phyloP scores from a whole-genome alignment of 1,140 invertebrate species.

The Apis dorsata region DNA sequence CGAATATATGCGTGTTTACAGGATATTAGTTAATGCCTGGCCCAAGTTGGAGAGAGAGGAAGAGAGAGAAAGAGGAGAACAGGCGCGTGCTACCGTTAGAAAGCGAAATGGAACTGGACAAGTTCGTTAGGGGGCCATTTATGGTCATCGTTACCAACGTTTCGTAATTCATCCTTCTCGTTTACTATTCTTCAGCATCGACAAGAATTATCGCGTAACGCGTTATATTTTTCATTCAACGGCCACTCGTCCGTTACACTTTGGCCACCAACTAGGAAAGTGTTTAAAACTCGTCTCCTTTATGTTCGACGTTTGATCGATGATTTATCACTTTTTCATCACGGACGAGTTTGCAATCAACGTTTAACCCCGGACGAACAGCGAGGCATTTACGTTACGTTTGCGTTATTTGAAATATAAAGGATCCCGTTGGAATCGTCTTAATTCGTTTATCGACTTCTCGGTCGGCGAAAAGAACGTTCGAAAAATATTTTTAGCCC shows the following conservation, averaged over 20 bases:
- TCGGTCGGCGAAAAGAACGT: not conserved
- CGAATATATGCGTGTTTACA: constrained; percentile 49
- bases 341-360: too few species aligned
- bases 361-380: too few species aligned
- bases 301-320: too few species aligned
- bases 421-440: not conserved
- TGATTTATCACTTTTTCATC: too few species aligned
- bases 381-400: too few species aligned
- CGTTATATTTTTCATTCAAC: constrained; percentile 17
- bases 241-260: constrained; percentile 18
- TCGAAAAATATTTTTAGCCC: too few species aligned
- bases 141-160: constrained; percentile 51
- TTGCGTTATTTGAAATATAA: too few species aligned
- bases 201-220: constrained; percentile 47
- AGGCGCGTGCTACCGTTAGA: constrained; percentile 59
- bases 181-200: constrained; percentile 42
- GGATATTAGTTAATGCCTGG: constrained; percentile 58
- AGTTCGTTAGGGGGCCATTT: constrained; percentile 61
- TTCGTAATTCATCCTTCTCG: constrained; percentile 7
- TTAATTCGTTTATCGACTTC: too few species aligned
- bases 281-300: too few species aligned
- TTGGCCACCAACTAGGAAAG: not conserved
- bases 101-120: constrained; percentile 56
- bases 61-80: not conserved
- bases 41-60: not conserved